A percentile compares a stretch with the other conserved stretches of the same genome.
Evolutionary conservation across 2,113 vertebrate genomes (phyloP).

Genomic region (Cyanoramphus novaezelandiae): DNA sequence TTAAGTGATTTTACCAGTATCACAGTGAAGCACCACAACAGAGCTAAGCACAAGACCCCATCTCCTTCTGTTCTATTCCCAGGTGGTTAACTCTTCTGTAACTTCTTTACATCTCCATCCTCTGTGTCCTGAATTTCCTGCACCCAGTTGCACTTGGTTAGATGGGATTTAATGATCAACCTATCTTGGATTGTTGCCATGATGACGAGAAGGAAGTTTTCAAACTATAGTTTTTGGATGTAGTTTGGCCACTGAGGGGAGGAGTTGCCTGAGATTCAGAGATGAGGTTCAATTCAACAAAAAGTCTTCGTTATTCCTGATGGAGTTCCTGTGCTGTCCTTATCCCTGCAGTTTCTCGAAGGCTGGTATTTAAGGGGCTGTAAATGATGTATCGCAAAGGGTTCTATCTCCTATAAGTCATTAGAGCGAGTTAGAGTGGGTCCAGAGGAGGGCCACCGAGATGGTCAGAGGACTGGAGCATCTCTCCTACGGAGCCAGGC

Average conservation of each 20-base stretch:
- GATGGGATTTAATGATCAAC: background rate
- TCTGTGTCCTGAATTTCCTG: background rate
- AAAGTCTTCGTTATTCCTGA: background rate
- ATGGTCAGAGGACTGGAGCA: too few relatives aligned
- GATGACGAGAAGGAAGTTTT: background rate
- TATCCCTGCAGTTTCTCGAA: background rate
- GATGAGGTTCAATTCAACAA: background rate
- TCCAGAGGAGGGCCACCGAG: too few relatives aligned
- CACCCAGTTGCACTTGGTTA: background rate
- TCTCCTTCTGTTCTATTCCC: background rate
- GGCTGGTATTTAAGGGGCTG: background rate
- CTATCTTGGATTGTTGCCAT: background rate
- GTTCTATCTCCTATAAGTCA: background rate
- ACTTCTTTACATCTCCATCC: background rate
- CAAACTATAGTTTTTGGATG: background rate
- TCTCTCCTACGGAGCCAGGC: too few relatives aligned
- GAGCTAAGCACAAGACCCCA: background rate
- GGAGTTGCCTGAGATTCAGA: background rate
- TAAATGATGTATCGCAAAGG: background rate
- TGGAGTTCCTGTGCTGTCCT: background rate
- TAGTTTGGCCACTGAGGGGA: background rate
- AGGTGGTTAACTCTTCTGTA: background rate
- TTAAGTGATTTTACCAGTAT: background rate
- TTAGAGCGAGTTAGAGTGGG: background rate
- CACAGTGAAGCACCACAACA: background rate